Base-by-base conservation (phyloP, 2,888 invertebrate species). In the Amiota minor region DNA sequence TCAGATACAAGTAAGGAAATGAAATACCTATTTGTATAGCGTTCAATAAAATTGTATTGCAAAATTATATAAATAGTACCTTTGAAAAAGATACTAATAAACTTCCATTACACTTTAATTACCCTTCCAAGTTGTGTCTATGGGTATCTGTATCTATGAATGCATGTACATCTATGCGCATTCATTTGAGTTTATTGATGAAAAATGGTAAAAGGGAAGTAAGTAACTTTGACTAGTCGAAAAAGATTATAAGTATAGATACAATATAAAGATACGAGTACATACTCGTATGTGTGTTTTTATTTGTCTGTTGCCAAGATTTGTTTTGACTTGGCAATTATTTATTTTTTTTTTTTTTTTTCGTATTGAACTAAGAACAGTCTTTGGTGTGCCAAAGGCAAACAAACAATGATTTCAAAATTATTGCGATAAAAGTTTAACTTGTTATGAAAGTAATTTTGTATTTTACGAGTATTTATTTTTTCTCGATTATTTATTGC, bases 31-130 rank as follows among this genome's bases (percentile, higher is more conserved):
- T 55, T 18, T 53, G 23, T 10, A 55, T 70, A 45, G 45, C 11
- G 61, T 20, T 16, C 61, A 20, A 61, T 61, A 61, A 61, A 23
- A 61, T 61, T 20, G 49, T 67, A 20, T 67, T 47, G 50, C 20
- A 67, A 67, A 50, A 49, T 67, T 67, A 67, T 49, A 67, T 49
- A 67, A 67, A 67, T 49, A n/a, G n/a, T n/a, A 20, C 49, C 20
- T 67, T 20, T 14, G 18, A 49, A 67, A 10, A 35, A 35, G 11
- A 18, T 20, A 14, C 47, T 18, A 18, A 47, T 23, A 49, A 67
- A 49, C 12, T 18, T 47, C 47, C 46, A 67, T 67, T 67, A 49
- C 20, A 67, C 0, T 67, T 49, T 67, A 67, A 67, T 67, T 67
- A 49, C 20, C 50, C 12, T 23, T 16, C 4, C 11, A 9, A n/a